Base-by-base conservation (phyloP, 92 coral and sea anemone genomes). In the Epizoanthus fatuus region DNA sequence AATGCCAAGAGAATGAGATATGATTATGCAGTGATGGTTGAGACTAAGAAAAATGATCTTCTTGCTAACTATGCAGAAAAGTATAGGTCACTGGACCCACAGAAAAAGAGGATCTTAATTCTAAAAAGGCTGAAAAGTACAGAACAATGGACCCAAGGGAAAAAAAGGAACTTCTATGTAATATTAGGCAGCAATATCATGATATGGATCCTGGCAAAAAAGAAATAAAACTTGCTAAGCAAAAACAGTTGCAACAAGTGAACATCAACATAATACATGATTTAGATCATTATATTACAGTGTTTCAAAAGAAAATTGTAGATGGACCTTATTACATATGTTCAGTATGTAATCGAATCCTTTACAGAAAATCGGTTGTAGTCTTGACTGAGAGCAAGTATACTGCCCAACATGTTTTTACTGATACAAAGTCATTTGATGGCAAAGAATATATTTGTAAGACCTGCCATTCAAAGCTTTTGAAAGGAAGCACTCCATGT, bases 281-380 rank as follows among this genome's bases (percentile, higher is more conserved):
- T 49, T 65, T 91, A 12, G 80, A 91, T 20, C 74, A 63, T 44
- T 87, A 86, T 60, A 78, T 88, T 74, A 66, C 67, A 63, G 39
- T 56, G 72, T 83, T 87, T 71, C 42, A 87, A 39, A 63, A 51
- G 63, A 91, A 87, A 87, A 87, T 91, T 53, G 87, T 69, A 84
- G 91, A 91, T 60, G 95, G 95, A 11, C 90, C 95, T 19, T 84
- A 32, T 22, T 22, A 22, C 25, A 22, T 22, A 22, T 22, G 25
- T 22, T 22, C 25, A 22, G 25, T 22, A 22, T 84, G 88, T 16
- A 74, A 84, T 45, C 56, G 74, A 71, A 14, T 58, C 3, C 80
- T 84, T 13, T 84, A 84, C 49, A 74, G 52, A 69, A 74, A 63
- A 72, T 74, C 83, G 13, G 88, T 84, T 7, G 51, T n/a, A 74